Evolutionary conservation across 2,888 invertebrate genomes (phyloP), one percentile per base, ranked within the genome.

Genomic region (Thera obeliscata): DNA sequence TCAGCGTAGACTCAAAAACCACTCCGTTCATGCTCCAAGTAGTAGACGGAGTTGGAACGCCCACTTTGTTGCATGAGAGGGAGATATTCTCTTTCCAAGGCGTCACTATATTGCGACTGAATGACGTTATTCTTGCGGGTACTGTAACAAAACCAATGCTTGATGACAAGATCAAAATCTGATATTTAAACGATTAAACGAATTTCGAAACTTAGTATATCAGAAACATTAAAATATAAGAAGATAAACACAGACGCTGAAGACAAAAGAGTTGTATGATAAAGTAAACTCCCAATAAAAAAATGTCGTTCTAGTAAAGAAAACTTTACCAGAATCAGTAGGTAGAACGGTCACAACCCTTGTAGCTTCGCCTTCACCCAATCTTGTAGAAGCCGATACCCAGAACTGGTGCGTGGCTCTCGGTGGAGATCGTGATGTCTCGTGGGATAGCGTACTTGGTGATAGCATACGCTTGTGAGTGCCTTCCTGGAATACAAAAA

Each of bases 21-120:
- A 95, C 96, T 0, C 96, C 96, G 78, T 97, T 96, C 88, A 97
- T 95, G 66, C 95, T 96, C 98, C 98, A 98, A 57, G 95, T 95
- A 35, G 96, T 95, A 0, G 95, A 94, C 0, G 98, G 97, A 2
- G 95, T 93, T 0, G 98, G 98, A 1, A 96, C 94, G 2, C 98
- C 98, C 0, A 98, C 98, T 84, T 96, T 96, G 76, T 96, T 95
- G 82, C 98, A 98, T 0, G 97, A 96, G 48, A 98, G 88, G 41
- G 95, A 95, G 49, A 98, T 95, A 78, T 97, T 96, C 83, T 97
- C 97, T 80, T 98, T 98, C 98, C 98, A 98, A 1, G 98, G 97
- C 4, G 96, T 96, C 41, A 96, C 94, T 73, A 97, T 95, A 76
- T 95, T 95, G 71, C 96, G 94, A 76, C 97, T 97, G 88, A 98